Base-by-base conservation (phyloP, 1,140 invertebrate species). In the Brachionus calyciflorus region DNA sequence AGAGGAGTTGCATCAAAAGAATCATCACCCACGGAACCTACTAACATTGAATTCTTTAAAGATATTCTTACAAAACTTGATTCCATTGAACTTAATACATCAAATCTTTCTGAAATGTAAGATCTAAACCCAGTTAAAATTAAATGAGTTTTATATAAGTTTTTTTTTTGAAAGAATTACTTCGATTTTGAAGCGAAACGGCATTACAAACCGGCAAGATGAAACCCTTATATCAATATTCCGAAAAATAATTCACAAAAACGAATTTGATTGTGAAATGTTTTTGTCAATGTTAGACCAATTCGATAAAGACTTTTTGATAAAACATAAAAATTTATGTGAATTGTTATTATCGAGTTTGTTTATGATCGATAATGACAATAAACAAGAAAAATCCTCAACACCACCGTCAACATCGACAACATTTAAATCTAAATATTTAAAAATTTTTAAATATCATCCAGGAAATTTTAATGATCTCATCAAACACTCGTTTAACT, bases 211-310 rank as follows among this genome's bases (percentile, higher is more conserved):
- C 33, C 33, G 33, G 9, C 33, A 37, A 37, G 33, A 37, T 37
- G 33, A 37, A 9, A 37, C 33, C 33, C 3, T 37, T 37, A 3
- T 37, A 37, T 37, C 33, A 3, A 37, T 37, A 5, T 40, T 60
- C 30, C 33, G 37, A 60, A 37, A 60, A 37, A 60, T 60, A 10
- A 9, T 60, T 40, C 17, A 33, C 9, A 60, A 60, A 60, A 33
- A 60, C 19, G 30, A 60, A 30, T 60, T 60, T 17, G 12, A 60
- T 60, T 37, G 28, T 10, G 55, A 60, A n/a, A 60, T 60, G 55
- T 60, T 60, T 37, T 60, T 60, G 55, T 17, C 17, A 4, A 7
- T 60, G 17, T n/a, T 60, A 12, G 55, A 60, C 19, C 30, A 60
- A 60, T 37, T 60, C 10, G 37, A 40, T 9, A 0, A 3, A 3